These are phyloP conservation scores for Trypoxylon attenuatum DNA, from an alignment of 2,888 invertebrate species.

Conservation along the genomic window DNA sequence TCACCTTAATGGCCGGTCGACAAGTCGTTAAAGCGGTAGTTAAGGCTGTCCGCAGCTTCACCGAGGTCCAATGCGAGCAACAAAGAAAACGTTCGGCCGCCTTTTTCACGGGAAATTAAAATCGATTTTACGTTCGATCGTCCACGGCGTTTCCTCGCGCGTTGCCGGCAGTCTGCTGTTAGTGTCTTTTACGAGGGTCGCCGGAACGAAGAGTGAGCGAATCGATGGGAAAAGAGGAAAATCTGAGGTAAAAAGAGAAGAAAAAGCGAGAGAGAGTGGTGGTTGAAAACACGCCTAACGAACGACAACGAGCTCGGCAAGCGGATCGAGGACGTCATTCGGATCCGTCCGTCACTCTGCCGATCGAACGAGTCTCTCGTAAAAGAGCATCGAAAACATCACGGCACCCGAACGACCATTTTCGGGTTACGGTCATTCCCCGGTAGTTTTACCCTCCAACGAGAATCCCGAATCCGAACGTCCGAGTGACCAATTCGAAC, in stretches of 20 bases:
- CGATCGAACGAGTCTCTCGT: conserved; percentile 24
- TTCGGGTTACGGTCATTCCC: neutral
- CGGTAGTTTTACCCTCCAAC: conserved; percentile 3
- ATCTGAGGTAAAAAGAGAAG: neutral
- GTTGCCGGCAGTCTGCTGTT: neutral
- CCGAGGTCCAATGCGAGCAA: neutral
- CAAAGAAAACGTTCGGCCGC: neutral
- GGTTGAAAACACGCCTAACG: conserved; percentile 29
- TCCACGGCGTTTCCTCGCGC: neutral
- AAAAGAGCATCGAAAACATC: conserved; percentile 26
- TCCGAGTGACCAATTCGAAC: neutral
- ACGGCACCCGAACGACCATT: conserved; percentile 3
- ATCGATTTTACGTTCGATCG: conserved; percentile 29
- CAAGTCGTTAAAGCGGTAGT: conserved; percentile 53
- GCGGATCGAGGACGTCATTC: conserved; percentile 2
- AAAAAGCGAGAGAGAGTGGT: neutral
- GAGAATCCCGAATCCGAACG: neutral
- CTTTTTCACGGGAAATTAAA: conserved; percentile 15
- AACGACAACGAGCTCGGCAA: conserved; percentile 13
- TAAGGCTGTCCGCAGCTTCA: conserved; percentile 24
- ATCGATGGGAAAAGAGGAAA: neutral
- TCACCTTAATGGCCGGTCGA: conserved; percentile 24
- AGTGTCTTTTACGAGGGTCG: conserved; percentile 25
- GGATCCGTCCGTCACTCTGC: conserved; percentile 1
- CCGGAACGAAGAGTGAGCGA: neutral